Evolutionary conservation across 1,140 invertebrate species (phyloP), one percentile per base, ranked within the genome.

Genomic region (Penaeus vannamei): DNA sequence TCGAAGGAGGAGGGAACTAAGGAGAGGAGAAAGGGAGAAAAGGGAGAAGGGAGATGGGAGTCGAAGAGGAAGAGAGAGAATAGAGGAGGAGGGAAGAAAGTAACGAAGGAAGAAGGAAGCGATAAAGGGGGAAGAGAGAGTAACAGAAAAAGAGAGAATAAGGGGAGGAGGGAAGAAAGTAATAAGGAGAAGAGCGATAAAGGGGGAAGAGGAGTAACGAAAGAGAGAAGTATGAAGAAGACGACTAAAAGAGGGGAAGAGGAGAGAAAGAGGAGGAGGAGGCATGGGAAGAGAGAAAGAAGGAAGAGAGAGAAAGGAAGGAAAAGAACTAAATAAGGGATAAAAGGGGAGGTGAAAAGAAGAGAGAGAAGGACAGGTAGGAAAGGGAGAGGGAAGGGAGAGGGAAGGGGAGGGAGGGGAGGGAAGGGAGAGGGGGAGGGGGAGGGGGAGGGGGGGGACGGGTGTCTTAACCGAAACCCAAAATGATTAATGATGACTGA

Each of bases 341-440:
- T 17, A 64, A n/a, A 64, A n/a, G n/a, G 62, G n/a, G 62, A 64
- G 62, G n/a, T 17, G n/a, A n/a, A 64, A n/a, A 64, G 62, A 64
- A n/a, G n/a, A n/a, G n/a, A n/a, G n/a, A n/a, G n/a, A n/a, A n/a
- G n/a, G n/a, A n/a, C n/a, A n/a, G n/a, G n/a, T n/a, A n/a, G 62
- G 62, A n/a, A 64, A n/a, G n/a, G 17, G n/a, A n/a, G n/a, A n/a
- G n/a, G n/a, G n/a, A n/a, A 64, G 62, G n/a, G 62, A n/a, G 62
- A 64, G 62, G n/a, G 62, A n/a, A n/a, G n/a, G 62, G n/a, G 62
- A 64, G 62, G n/a, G 62, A 64, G 62, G n/a, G 62, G n/a, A n/a
- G 62, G 62, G n/a, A n/a, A 64, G 62, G 62, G 62, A 64, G 62
- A 64, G 62, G n/a, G 62, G n/a, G 62, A 64, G n/a, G 62, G 62